Evolutionary conservation across 2,113 vertebrate genomes (phyloP), one percentile per base, ranked within the genome.

Genomic region (Brienomyrus longianalis): DNA sequence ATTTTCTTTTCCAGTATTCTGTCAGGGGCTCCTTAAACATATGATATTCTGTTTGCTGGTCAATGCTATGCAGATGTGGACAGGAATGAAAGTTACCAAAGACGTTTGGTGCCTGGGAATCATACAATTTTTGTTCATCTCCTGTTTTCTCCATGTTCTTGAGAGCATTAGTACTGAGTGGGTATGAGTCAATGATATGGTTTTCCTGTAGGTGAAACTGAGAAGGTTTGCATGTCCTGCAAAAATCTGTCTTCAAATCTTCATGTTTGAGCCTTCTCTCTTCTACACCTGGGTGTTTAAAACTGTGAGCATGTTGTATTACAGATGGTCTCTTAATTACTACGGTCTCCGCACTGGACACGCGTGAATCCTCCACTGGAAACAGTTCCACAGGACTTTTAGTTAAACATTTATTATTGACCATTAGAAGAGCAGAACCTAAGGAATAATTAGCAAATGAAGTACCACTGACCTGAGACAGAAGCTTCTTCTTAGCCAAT

Each of bases 401-500:
- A 84, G 17, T 51, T 13, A 95, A 91, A 90, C 96, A 96, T 93
- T 97, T 97, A 91, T 96, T 97, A 94, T 95, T 97, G 88, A 96
- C 95, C 92, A 97, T 92, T 62, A 97, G 96, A 31, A 96, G 95
- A 23, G 97, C 96, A 83, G 97, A 95, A 54, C 96, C 96, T 0
- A 97, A 98, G 0, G 97, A 96, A 91, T 96, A 98, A 90, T 94
- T 96, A 0, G 96, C 95, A 51, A 97, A 93, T 19, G 94, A 9
- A 27, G 97, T 95, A 89, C 98, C 97, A 0, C 97, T 98, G 92
- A 98, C 97, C 91, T 98, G 98, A 0, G 98, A 98, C 80, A 98
- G 93, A 62, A 99, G 96, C 89, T 99, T 99, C 94, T 99, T 99
- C 96, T 99, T 99, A 90, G 98, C 98, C 92, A 99, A 93, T 0